Evolutionary conservation across 2,113 vertebrate genomes (phyloP).

Genomic region (Archilochus colubris): DNA sequence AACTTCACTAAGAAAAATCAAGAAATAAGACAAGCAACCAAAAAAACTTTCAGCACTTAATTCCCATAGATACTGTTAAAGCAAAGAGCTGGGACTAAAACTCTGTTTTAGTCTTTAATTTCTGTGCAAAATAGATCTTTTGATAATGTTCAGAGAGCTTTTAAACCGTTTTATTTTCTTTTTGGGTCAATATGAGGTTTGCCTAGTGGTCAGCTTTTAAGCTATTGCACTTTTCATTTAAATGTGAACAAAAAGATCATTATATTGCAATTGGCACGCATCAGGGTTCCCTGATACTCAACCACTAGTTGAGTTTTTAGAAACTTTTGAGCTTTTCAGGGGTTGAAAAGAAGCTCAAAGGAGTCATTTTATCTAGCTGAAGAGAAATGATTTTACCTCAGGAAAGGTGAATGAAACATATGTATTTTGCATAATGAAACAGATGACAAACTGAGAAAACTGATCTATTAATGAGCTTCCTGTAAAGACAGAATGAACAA

Average conservation of each 20-base stretch:
- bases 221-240: constrained; percentile 69
- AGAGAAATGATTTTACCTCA: constrained; percentile 73
- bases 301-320: constrained; percentile 83
- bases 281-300: constrained; percentile 72
- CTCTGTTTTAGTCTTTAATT: constrained; percentile 63
- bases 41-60: constrained; percentile 46
- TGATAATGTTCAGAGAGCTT: constrained; percentile 76
- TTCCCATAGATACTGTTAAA: constrained; percentile 49
- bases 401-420: constrained; percentile 80
- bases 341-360: constrained; percentile 76
- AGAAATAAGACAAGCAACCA: constrained; percentile 28
- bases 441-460: constrained; percentile 80
- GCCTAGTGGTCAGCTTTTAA: constrained; percentile 76
- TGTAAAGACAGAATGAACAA: constrained; percentile 65
- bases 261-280: constrained; percentile 76
- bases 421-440: constrained; percentile 82
- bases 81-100: constrained; percentile 40
- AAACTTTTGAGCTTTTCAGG: constrained; percentile 68
- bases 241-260: constrained; percentile 78
- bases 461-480: constrained; percentile 79
- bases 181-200: constrained; percentile 72
- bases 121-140: constrained; percentile 67
- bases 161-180: constrained; percentile 66
- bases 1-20: constrained; percentile 40
- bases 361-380: constrained; percentile 77